A percentile compares a stretch with the other conserved stretches of the same genome.
Evolutionary conservation across 2,113 vertebrate genomes (phyloP).

Genomic region (Brachionichthys hirsutus): DNA sequence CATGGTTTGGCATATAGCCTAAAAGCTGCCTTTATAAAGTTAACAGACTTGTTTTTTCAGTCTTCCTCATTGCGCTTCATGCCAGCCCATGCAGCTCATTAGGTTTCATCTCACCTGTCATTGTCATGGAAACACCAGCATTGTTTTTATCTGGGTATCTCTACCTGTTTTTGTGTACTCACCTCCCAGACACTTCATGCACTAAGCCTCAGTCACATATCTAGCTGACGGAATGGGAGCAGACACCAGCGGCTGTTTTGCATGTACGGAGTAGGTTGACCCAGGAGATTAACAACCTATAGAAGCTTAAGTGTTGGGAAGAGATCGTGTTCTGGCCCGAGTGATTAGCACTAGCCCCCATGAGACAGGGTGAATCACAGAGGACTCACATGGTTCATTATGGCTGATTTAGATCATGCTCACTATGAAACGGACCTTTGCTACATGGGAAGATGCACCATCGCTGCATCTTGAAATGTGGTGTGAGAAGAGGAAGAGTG

Average conservation of each 20-base stretch:
- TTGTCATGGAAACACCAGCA: slow-evolving; percentile 60
- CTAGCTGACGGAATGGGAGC: slow-evolving; percentile 43
- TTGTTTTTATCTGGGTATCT: slow-evolving; percentile 34
- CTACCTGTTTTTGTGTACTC: slow-evolving; percentile 18
- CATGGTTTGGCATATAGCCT: slow-evolving; percentile 16
- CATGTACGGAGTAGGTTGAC: slow-evolving; percentile 57
- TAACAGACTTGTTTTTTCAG: slow-evolving; percentile 19
- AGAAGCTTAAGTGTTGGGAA: slow-evolving; percentile 50
- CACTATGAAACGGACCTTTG: slow-evolving; percentile 41
- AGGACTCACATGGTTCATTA: slow-evolving; percentile 27
- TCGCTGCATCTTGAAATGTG: slow-evolving; percentile 37
- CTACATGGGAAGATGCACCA: slow-evolving; percentile 46
- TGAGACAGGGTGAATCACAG: slow-evolving; percentile 62
- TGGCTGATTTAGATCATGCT: slow-evolving; percentile 61
- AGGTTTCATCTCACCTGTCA: slow-evolving; percentile 39
- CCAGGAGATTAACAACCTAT: slow-evolving; percentile 65
- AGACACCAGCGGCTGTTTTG: slow-evolving; percentile 50
- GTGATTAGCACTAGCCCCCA: slow-evolving; percentile 57
- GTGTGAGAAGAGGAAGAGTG: slow-evolving; percentile 12
- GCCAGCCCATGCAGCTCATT: slow-evolving; percentile 52
- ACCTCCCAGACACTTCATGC: slow-evolving; percentile 22
- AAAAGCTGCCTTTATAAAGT: no score
- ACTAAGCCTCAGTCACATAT: slow-evolving; percentile 42
- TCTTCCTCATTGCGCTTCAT: slow-evolving; percentile 24
- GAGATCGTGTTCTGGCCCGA: slow-evolving; percentile 67